phyloP scores from a whole-genome alignment of 2,888 invertebrate genomes.

The Elmis aenea region DNA sequence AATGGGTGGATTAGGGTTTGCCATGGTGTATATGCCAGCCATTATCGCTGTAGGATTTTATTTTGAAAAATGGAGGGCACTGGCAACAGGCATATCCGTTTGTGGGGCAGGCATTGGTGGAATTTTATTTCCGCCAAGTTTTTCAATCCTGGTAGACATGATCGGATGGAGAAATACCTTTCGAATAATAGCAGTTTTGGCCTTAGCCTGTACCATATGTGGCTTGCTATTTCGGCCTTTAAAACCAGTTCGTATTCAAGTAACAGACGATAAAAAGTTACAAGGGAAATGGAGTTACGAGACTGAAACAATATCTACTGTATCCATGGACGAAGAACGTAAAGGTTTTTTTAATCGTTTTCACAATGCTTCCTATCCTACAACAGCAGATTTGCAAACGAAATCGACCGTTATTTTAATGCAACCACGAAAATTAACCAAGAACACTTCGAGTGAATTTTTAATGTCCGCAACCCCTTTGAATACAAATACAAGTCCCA shows the following conservation, averaged over 20 bases:
- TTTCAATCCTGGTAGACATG: conserved; percentile 52
- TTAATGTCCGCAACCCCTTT: conserved; percentile 5
- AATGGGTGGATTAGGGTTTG: conserved; percentile 81
- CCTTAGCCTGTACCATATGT: conserved; percentile 68
- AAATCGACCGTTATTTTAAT: conserved; percentile 15
- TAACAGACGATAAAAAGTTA: conserved; percentile 48
- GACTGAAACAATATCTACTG: background rate
- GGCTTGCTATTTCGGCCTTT: conserved; percentile 70
- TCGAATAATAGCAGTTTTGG: conserved; percentile 63
- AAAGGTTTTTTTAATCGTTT: conserved; percentile 25
- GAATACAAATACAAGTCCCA: background rate
- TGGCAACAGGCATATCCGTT: conserved; percentile 91
- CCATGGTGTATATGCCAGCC: conserved; percentile 88
- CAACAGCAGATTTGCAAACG: conserved; percentile 3
- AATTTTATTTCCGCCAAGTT: conserved; percentile 74
- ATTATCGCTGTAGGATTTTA: conserved; percentile 92
- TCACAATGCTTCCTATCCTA: conserved; percentile 37
- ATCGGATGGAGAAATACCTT: conserved; percentile 71
- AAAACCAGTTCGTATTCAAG: conserved; percentile 60
- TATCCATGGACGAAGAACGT: conserved; percentile 15
- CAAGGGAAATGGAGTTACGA: background rate
- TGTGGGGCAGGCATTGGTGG: conserved; percentile 92
- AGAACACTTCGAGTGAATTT: conserved; percentile 11
- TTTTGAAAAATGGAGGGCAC: conserved; percentile 87
- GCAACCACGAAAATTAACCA: conserved; percentile 6